Evolutionary conservation across 2,113 vertebrate genomes (phyloP).

Genomic region (Pristiophorus japonicus): DNA sequence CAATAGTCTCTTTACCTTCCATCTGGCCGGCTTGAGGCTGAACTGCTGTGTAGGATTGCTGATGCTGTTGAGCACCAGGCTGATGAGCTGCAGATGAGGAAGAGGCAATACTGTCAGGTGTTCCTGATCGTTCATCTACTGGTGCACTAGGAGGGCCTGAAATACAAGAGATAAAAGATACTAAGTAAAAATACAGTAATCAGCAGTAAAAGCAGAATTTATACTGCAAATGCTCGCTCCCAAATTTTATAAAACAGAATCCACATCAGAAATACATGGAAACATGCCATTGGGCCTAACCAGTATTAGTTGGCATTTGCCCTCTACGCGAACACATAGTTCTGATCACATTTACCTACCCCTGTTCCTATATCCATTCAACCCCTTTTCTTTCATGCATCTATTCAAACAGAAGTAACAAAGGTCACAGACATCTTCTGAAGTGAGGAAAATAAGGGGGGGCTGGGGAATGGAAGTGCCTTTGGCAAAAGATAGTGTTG

Average conservation of each 20-base stretch:
- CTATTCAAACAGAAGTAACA: background rate
- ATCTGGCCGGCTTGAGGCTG: slow-evolving; percentile 75
- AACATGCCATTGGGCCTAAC: background rate
- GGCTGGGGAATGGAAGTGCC: background rate
- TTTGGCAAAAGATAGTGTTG: background rate
- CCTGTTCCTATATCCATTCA: background rate
- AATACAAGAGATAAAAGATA: background rate
- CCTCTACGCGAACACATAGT: background rate
- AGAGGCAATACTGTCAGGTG: slow-evolving; percentile 91
- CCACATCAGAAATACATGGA: background rate
- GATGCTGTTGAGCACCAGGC: slow-evolving; percentile 70
- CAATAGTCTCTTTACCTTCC: slow-evolving; percentile 68
- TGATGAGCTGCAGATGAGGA: slow-evolving; percentile 83
- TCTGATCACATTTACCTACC: background rate
- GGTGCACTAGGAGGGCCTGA: slow-evolving; percentile 68
- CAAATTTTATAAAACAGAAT: background rate
- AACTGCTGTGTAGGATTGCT: slow-evolving; percentile 72
- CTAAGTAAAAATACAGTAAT: background rate
- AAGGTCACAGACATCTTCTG: background rate
- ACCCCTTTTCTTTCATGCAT: background rate
- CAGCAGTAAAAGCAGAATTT: background rate
- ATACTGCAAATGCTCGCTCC: background rate
- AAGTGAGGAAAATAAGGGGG: background rate
- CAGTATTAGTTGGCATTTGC: background rate
- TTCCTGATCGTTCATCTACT: slow-evolving; percentile 84